Evolutionary conservation across 30 jellyfish, hydroid and myxozoan species (phyloP).

Genomic region (Aurelia coerulea): DNA sequence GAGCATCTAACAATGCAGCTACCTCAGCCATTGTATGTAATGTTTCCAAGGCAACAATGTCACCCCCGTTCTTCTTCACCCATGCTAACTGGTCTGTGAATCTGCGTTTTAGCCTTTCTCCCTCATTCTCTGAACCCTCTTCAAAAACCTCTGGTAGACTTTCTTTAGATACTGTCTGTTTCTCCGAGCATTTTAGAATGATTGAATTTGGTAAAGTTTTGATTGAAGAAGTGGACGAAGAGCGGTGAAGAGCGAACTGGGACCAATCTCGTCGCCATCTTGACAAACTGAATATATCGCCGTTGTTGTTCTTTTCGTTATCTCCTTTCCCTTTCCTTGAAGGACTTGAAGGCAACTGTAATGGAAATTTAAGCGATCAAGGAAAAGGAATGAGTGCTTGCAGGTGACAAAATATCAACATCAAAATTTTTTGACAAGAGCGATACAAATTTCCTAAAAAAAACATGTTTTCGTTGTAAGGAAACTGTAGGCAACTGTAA

Average conservation of each 20-base stretch:
- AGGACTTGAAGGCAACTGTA: slow-evolving; percentile 14
- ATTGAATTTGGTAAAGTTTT: slow-evolving; percentile 44
- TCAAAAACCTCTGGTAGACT: slow-evolving; percentile 25
- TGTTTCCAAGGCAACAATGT: slow-evolving; percentile 72
- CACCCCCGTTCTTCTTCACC: slow-evolving; percentile 63
- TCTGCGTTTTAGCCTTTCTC: not conserved
- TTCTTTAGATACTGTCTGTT: slow-evolving; percentile 7
- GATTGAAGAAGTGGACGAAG: slow-evolving; percentile 12
- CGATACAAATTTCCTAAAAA: too few species aligned
- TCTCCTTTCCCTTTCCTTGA: not conserved
- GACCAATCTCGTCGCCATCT: slow-evolving; percentile 38
- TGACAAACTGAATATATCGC: not conserved
- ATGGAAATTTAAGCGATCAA: not conserved
- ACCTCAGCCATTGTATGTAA: slow-evolving; percentile 42
- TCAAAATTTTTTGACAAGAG: too few species aligned
- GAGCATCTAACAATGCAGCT: slow-evolving; percentile 47
- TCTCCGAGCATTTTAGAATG: slow-evolving; percentile 36
- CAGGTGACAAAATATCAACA: too few species aligned
- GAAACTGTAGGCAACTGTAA: too few species aligned
- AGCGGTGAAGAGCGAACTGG: not conserved
- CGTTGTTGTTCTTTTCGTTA: slow-evolving; percentile 14
- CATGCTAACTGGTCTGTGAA: slow-evolving; percentile 51
- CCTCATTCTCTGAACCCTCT: not conserved
- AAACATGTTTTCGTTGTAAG: too few species aligned
- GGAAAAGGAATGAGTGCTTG: too few species aligned